phyloP scores from a whole-genome alignment of 2,113 vertebrate genomes.

The Planiliza haematocheilus region DNA sequence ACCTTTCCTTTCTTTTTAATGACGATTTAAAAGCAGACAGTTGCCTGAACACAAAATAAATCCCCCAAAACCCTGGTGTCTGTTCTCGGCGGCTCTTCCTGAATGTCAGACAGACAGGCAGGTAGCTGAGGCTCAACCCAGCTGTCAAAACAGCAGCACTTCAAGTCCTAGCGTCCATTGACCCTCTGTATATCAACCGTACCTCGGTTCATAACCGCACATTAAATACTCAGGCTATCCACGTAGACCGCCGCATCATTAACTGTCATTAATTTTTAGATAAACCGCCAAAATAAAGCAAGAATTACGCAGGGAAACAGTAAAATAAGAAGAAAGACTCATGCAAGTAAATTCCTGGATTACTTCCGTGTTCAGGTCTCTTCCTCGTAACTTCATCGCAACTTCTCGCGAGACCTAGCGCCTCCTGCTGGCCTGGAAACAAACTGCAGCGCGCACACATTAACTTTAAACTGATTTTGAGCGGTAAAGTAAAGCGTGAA shows the following conservation, averaged over 20 bases:
- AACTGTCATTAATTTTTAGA: background rate
- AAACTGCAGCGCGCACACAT: background rate
- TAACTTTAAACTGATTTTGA: too few species aligned
- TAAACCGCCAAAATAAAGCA: rapidly evolving
- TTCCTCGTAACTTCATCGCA: conserved; percentile 22
- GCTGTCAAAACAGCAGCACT: conserved; percentile 77
- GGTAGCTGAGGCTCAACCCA: conserved; percentile 51
- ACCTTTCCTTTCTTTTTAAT: conserved; percentile 23
- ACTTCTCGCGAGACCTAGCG: background rate
- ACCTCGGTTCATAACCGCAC: background rate
- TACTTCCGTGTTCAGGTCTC: conserved; percentile 73
- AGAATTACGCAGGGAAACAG: too few species aligned
- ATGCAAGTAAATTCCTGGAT: background rate
- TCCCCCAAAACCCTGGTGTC: background rate
- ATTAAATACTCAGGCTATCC: background rate
- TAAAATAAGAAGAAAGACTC: background rate
- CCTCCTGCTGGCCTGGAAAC: conserved; percentile 32
- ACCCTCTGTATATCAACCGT: conserved; percentile 22
- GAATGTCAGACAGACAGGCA: conserved; percentile 16
- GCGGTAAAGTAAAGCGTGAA: too few species aligned
- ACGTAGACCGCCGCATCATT: background rate
- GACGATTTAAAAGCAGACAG: background rate
- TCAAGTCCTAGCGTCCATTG: conserved; percentile 66
- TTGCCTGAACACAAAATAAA: background rate
- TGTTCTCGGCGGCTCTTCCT: background rate